Evolutionary conservation across 2,888 invertebrate species (phyloP).

Genomic region (Liposcelis brunnea): DNA sequence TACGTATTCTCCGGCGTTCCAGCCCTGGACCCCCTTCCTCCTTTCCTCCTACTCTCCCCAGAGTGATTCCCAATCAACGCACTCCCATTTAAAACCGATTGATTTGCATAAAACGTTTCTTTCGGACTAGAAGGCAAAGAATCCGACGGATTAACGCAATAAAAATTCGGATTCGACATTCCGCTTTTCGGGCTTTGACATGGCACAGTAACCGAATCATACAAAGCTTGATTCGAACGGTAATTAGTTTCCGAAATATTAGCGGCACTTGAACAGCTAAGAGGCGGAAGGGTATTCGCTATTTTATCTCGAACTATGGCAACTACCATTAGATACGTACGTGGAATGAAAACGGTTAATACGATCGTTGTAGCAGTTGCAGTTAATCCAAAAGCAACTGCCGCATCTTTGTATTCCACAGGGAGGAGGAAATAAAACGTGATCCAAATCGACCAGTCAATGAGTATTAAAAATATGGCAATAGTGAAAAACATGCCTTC

Average conservation of each 20-base stretch:
- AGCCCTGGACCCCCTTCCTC: background rate
- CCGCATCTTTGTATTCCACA: constrained; percentile 28
- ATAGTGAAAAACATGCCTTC: constrained; percentile 35
- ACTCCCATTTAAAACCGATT: constrained; percentile 12
- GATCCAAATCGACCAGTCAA: constrained; percentile 44
- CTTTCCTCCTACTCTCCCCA: background rate
- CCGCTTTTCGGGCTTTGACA: background rate
- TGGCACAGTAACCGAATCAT: constrained; percentile 18
- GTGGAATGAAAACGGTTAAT: constrained; percentile 45
- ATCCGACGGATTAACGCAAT: constrained; percentile 5
- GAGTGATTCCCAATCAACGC: too few species aligned
- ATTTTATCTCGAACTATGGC: constrained; percentile 40
- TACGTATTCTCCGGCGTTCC: constrained; percentile 18
- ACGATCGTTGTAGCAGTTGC: constrained; percentile 43
- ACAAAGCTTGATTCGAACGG: constrained; percentile 21
- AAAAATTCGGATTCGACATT: constrained; percentile 1
- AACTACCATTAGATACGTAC: constrained; percentile 48
- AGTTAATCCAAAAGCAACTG: constrained; percentile 40
- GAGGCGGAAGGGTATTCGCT: constrained; percentile 22
- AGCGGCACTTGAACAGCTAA: constrained; percentile 13
- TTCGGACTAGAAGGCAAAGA: constrained; percentile 17
- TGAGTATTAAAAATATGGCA: constrained; percentile 33
- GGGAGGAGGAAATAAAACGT: constrained; percentile 33
- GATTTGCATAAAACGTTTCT: constrained; percentile 17
- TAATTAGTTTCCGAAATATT: constrained; percentile 8